Evolutionary conservation across 2,888 invertebrate species (phyloP).

Genomic region (Lasioglossum leucozonium): DNA sequence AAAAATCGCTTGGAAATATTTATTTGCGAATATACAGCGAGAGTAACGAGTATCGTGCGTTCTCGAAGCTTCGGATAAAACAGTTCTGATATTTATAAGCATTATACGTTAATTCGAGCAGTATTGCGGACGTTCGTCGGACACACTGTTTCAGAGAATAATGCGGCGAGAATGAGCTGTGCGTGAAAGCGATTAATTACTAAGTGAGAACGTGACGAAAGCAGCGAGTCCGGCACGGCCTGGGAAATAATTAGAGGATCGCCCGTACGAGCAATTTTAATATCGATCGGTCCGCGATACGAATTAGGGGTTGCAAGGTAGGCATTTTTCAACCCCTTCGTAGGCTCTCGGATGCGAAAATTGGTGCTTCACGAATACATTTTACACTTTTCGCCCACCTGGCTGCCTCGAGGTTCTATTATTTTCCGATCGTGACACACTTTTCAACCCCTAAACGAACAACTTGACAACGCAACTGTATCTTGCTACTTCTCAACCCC

Average conservation of each 20-base stretch:
- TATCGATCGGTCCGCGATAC: background rate
- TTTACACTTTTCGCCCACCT: background rate
- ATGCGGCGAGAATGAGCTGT: slow-evolving; percentile 44
- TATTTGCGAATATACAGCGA: background rate
- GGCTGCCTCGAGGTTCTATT: background rate
- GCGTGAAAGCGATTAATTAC: slow-evolving; percentile 23
- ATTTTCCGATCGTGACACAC: background rate
- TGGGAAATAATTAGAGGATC: background rate
- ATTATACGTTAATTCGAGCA: background rate
- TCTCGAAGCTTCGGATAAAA: background rate
- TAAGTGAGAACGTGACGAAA: slow-evolving; percentile 18
- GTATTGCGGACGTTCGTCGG: background rate
- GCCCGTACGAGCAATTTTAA: background rate
- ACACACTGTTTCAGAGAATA: background rate
- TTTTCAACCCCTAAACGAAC: no score
- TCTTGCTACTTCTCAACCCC: no score
- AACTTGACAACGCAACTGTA: no score
- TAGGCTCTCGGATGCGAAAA: no score
- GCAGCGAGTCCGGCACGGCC: no score
- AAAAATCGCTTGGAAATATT: background rate
- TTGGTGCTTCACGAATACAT: no score
- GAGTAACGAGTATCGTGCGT: slow-evolving; percentile 24
- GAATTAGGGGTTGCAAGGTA: background rate
- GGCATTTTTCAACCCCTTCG: background rate
- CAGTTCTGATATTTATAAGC: background rate